A percentile compares a stretch with the other conserved stretches of the same genome.
These are phyloP conservation scores for Volucella zonaria DNA, from an alignment of 2,888 invertebrate species.

Conservation along the genomic window DNA sequence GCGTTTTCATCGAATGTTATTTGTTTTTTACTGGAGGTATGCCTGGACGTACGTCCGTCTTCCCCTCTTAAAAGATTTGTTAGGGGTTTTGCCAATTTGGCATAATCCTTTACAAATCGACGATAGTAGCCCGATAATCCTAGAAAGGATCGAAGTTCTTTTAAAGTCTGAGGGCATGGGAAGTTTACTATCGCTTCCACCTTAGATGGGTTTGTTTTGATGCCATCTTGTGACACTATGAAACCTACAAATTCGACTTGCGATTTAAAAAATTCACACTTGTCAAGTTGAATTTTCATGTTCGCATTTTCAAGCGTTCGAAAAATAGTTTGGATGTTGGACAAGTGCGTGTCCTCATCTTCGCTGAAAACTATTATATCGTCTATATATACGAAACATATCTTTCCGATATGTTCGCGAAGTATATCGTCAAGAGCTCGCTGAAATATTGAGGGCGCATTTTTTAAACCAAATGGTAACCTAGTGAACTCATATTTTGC, in stretches of 20 bases:
- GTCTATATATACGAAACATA: conserved; percentile 12
- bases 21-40: too few species aligned
- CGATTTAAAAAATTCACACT: conserved; percentile 1
- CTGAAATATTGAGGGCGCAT: conserved; percentile 22
- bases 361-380: conserved; percentile 12
- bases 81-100: too few species aligned
- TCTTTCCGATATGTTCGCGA: background rate
- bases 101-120: background rate
- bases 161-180: conserved; percentile 3
- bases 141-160: background rate
- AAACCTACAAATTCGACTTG: conserved; percentile 16
- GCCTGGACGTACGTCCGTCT: conserved; percentile 2
- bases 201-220: background rate
- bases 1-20: conserved; percentile 25
- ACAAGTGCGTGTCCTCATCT: conserved; percentile 2
- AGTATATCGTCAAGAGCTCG: conserved; percentile 4
- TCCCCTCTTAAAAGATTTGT: conserved; percentile 17
- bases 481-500: background rate
- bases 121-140: background rate
- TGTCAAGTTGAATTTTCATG: background rate
- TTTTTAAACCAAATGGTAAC: conserved; percentile 1
- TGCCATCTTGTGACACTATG: background rate
- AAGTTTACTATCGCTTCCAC: conserved; percentile 2
- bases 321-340: background rate
- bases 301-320: background rate